phyloP scores from a whole-genome alignment of 2,113 vertebrate genomes.

The Argyrosomus japonicus region DNA sequence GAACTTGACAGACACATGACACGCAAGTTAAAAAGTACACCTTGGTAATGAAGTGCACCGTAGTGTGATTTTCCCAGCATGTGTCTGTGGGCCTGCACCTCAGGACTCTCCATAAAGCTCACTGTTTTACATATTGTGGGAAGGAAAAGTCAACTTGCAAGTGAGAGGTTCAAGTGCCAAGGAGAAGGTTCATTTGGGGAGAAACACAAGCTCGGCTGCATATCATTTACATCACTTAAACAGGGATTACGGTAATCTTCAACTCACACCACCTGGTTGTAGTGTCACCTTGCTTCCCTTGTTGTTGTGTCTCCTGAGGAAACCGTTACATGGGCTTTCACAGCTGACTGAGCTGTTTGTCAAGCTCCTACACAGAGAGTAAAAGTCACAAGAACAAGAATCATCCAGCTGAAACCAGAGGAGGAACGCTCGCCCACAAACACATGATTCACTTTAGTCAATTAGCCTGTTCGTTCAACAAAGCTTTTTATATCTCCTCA shows the following conservation, averaged over 20 bases:
- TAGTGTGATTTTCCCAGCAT: conserved; percentile 34
- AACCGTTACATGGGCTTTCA: conserved; percentile 63
- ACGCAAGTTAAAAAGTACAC: conserved; percentile 21
- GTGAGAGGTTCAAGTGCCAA: conserved; percentile 27
- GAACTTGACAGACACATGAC: conserved; percentile 17
- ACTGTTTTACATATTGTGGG: conserved; percentile 28
- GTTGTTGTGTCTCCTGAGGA: conserved; percentile 56
- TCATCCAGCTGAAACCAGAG: conserved; percentile 68
- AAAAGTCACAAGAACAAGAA: conserved; percentile 60
- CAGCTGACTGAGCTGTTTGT: conserved; percentile 68
- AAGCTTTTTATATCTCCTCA: conserved; percentile 55
- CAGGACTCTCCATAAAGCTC: conserved; percentile 2
- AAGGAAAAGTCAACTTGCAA: background rate
- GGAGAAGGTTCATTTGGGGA: conserved; percentile 9
- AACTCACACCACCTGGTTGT: conserved; percentile 13
- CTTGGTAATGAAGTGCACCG: conserved; percentile 45
- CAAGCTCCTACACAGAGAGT: conserved; percentile 31
- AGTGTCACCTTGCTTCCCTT: conserved; percentile 14
- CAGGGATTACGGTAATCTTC: conserved; percentile 49
- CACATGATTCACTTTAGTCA: conserved; percentile 73
- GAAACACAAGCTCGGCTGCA: conserved; percentile 2
- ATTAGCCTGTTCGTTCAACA: conserved; percentile 61
- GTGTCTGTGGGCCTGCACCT: conserved; percentile 13
- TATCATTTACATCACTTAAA: conserved; percentile 45
- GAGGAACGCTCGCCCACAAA: conserved; percentile 60